Evolutionary conservation across 2,113 vertebrate genomes (phyloP), one percentile per base, ranked within the genome.

Genomic region (Gobiocypris rarus): DNA sequence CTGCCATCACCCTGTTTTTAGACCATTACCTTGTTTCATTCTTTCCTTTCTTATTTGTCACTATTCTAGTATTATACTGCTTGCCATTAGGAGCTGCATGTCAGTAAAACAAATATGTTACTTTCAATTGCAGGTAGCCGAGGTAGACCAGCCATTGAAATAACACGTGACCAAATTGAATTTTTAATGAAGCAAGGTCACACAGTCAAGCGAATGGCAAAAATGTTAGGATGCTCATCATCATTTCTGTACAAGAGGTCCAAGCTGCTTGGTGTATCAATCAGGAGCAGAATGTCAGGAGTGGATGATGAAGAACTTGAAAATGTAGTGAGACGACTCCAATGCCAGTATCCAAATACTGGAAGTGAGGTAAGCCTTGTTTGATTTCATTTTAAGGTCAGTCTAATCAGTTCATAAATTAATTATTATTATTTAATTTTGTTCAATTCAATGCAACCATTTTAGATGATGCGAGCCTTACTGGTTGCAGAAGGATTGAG

Each of bases 151-250:
- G 67, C 67, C 19, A 70, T 70, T 70, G 17, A 41, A 7, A 70
- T 70, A 70, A 70, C 15, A 26, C 5, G 7, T 31, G 41, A 81
- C 2, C 78, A 81, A 56, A 69, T 69, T 22, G 78, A 81, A 14
- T 52, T 81, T 81, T 48, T 80, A 38, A 52, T 65, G 38, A 80
- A 50, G 10, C 58, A 80, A 80, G 77, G 58, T 9, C 19, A 80
- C n/a, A 48, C 58, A 63, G 77, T 80, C 3, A 80, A 80, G n/a
- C 13, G 26, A 22, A 61, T 80, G 38, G 58, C 77, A 65, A 80
- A 9, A 80, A 67, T 67, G 1, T 56, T 70, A 10, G 26, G 63
- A 1, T 81, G 79, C 65, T 81, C 79, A 31, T 31, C 63, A 2
- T 81, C 63, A 70, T 70, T 70, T 69, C 4, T 81, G 14, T 81